These are phyloP conservation scores for Gymnocypris eckloni DNA, from an alignment of 2,797 vertebrate species.

Conservation along the genomic window DNA sequence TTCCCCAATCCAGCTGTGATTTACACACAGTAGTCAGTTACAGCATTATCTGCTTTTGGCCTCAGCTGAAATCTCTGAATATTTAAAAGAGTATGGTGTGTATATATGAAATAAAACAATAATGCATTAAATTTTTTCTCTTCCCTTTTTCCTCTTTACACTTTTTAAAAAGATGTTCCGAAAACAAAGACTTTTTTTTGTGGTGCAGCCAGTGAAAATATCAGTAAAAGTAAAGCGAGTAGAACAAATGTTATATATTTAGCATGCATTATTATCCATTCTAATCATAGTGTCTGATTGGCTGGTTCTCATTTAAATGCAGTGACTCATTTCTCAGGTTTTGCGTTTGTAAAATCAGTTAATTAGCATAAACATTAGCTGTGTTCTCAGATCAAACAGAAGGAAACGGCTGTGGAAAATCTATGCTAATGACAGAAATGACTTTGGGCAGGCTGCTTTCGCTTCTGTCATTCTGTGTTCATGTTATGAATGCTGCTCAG, in stretches of 20 bases:
- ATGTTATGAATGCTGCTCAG: slow-evolving; percentile 35
- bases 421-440: slow-evolving; percentile 27
- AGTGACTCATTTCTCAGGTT: background rate
- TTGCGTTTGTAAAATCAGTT: background rate
- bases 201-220: too few species aligned
- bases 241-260: too few species aligned
- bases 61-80: slow-evolving; percentile 8
- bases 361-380: slow-evolving; percentile 22
- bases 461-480: slow-evolving; percentile 29
- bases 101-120: background rate
- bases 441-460: slow-evolving; percentile 10
- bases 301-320: background rate
- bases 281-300: background rate
- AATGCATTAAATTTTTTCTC: background rate
- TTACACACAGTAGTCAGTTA: slow-evolving; percentile 13
- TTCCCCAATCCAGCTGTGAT: slow-evolving; percentile 36
- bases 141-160: too few species aligned
- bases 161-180: too few species aligned
- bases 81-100: background rate
- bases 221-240: too few species aligned
- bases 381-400: slow-evolving; percentile 26
- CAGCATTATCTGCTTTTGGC: slow-evolving; percentile 10
- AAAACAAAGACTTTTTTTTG: too few species aligned
- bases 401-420: slow-evolving; percentile 13
- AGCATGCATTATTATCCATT: background rate